Evolutionary conservation across 1,140 invertebrate genomes (phyloP).

Genomic region (Holcopasites calliopsidis): DNA sequence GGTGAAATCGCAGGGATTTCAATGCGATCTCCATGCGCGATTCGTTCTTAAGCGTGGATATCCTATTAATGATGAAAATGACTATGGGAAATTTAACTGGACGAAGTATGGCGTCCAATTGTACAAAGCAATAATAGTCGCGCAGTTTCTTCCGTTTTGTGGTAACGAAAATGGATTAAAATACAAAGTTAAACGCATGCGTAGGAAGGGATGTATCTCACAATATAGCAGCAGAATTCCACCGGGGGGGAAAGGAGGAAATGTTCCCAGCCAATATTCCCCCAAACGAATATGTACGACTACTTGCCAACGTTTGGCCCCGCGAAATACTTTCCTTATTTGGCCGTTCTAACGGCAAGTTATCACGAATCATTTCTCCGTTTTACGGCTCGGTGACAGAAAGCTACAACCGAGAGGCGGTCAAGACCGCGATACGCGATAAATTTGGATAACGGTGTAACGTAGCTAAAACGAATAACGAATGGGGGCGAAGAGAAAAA

Average conservation of each 20-base stretch:
- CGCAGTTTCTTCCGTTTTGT: neutral
- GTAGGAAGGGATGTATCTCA: neutral
- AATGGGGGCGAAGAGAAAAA: neutral
- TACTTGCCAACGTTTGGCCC: too few species aligned
- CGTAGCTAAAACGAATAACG: too few species aligned
- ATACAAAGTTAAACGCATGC: neutral
- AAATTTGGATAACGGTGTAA: too few species aligned
- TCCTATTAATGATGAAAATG: too few species aligned
- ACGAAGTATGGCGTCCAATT: too few species aligned
- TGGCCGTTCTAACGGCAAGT: neutral
- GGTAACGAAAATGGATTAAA: neutral
- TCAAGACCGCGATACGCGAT: neutral
- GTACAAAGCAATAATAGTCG: too few species aligned
- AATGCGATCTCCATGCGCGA: too few species aligned
- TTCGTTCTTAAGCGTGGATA: too few species aligned
- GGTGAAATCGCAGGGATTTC: too few species aligned
- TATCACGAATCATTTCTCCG: neutral
- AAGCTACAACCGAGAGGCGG: constrained; percentile 9
- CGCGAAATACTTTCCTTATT: neutral
- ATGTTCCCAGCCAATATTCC: constrained; percentile 20
- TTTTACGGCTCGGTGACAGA: constrained; percentile 42
- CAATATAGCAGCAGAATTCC: neutral
- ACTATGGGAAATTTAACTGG: too few species aligned
- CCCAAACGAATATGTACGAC: constrained; percentile 3
- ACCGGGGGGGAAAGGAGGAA: neutral